Evolutionary conservation across 2,888 invertebrate genomes (phyloP).

Genomic region (Agrochola macilenta): DNA sequence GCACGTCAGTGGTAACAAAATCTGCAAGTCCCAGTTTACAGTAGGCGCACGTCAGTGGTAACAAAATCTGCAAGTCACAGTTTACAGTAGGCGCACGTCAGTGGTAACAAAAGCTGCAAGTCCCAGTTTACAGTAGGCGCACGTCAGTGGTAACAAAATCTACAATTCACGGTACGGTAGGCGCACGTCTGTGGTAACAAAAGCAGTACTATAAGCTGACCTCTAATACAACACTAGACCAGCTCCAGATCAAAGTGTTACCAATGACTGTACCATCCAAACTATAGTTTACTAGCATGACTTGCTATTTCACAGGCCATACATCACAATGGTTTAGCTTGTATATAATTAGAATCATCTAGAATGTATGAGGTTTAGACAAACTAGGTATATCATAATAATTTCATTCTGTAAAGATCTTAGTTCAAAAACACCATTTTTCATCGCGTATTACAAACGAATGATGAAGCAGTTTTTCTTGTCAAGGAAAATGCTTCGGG

Average conservation of each 20-base stretch:
- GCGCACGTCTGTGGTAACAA: background rate
- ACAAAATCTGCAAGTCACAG: too few relatives aligned
- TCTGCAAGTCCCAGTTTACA: too few relatives aligned
- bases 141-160: too few relatives aligned
- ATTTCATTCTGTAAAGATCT: background rate
- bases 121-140: too few relatives aligned
- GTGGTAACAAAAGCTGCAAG: too few relatives aligned
- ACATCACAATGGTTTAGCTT: slow-evolving; percentile 18
- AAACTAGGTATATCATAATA: background rate
- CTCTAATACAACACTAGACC: too few relatives aligned
- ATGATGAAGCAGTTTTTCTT: slow-evolving; percentile 30
- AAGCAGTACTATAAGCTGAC: too few relatives aligned
- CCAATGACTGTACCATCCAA: background rate
- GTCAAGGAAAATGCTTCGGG: slow-evolving; percentile 8
- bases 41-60: too few relatives aligned
- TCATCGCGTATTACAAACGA: slow-evolving; percentile 34
- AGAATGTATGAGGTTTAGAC: background rate
- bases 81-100: too few relatives aligned
- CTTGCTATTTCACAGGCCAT: slow-evolving; percentile 2
- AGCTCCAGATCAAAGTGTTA: too few relatives aligned
- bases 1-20: too few relatives aligned
- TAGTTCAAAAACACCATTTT: slow-evolving; percentile 31
- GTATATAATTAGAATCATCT: background rate
- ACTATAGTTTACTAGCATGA: slow-evolving; percentile 16
- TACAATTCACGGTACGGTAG: background rate